These are phyloP conservation scores for Microcebus tavaratra DNA, from an alignment of 2,113 vertebrate species.

Conservation along the genomic window DNA sequence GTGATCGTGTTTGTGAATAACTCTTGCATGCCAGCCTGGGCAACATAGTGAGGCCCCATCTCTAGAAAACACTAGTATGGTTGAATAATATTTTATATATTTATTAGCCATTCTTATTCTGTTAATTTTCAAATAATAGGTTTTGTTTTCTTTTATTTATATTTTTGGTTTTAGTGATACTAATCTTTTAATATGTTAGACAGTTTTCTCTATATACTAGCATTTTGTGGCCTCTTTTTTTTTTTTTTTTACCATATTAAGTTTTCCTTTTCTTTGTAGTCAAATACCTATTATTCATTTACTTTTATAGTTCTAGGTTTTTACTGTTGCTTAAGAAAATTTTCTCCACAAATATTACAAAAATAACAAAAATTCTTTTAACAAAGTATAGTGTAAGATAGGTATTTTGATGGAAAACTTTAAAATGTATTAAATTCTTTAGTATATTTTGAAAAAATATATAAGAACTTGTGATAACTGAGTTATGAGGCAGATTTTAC, in stretches of 20 bases:
- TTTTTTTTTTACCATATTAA: background rate
- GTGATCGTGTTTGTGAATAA: no score
- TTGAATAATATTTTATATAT: background rate
- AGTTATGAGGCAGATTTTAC: background rate
- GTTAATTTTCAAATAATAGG: background rate
- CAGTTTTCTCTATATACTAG: background rate
- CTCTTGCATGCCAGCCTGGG: background rate
- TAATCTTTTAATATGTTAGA: background rate
- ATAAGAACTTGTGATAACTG: background rate
- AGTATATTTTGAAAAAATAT: background rate
- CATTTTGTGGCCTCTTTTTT: background rate
- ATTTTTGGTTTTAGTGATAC: background rate
- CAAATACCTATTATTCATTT: background rate
- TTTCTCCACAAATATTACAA: background rate
- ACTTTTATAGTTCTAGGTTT: conserved; percentile 11
- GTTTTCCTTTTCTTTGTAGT: background rate
- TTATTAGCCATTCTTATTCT: background rate
- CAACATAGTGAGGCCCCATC: background rate
- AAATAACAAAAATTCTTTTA: background rate
- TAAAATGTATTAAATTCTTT: background rate
- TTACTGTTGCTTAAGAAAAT: background rate
- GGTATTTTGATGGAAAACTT: background rate
- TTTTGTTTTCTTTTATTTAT: background rate
- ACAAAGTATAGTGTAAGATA: background rate
- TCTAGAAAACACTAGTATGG: background rate